Percentiles rank a stretch among this genome's conserved stretches.
Conservation (phyloP, 2,888 invertebrate genomes). For the Stenodera caucasica region DNA sequence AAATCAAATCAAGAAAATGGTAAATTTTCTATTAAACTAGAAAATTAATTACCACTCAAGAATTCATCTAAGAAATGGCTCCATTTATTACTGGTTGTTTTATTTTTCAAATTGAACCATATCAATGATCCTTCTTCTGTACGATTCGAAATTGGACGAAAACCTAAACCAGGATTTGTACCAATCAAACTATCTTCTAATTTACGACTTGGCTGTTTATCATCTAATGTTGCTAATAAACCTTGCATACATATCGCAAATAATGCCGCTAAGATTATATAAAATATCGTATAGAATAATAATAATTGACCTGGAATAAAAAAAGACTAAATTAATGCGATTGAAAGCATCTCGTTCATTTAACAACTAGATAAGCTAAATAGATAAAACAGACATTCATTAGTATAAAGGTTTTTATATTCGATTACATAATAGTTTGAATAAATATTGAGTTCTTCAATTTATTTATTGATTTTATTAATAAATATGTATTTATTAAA, state of each 20-base stretch:
- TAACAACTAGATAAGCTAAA: no score
- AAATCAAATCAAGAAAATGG: no score
- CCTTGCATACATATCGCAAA: conserved; percentile 95
- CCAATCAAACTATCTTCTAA: conserved; percentile 86
- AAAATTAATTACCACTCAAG: conserved; percentile 68
- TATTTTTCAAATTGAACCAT: conserved; percentile 86
- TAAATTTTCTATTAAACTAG: no score
- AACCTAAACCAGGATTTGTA: conserved; percentile 94
- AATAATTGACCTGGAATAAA: no score
- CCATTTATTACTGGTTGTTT: conserved; percentile 78
- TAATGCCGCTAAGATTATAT: conserved; percentile 85
- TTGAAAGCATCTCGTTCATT: no score
- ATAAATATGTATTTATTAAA: no score
- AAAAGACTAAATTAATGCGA: no score
- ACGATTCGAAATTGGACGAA: conserved; percentile 84
- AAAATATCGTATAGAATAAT: conserved; percentile 97
- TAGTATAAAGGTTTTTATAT: no score
- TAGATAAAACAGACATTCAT: no score
- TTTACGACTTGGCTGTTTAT: conserved; percentile 88
- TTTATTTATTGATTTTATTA: no score
- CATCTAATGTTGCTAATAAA: conserved; percentile 88
- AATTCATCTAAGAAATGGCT: conserved; percentile 73
- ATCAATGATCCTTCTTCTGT: conserved; percentile 94
- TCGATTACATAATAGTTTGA: no score
- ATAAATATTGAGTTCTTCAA: no score